Evolutionary conservation across 2,888 invertebrate species (phyloP), one percentile per base, ranked within the genome.

Genomic region (Torymus auratus): DNA sequence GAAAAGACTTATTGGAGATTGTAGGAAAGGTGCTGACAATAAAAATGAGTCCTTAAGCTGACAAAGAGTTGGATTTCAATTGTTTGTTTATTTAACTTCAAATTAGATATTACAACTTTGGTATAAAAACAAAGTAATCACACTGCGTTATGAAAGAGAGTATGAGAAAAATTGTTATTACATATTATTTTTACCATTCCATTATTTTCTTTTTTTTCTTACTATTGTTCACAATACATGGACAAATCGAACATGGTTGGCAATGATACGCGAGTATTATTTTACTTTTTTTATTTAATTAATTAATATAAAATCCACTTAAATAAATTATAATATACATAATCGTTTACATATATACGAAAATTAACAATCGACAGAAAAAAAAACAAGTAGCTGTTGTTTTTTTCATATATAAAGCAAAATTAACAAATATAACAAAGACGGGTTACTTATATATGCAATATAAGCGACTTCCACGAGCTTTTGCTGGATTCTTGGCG

Each of bases 61-160:
- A 41, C 7, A 80, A 28, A 67, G 28, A 76, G 70, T 82, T 83
- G 77, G 83, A 84, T 85, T 85, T 86, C 73, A 83, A 85, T 84
- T 85, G 83, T 84, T 41, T 83, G 82, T 88, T 89, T 89, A 89
- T 91, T 90, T 89, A 91, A 91, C 90, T 88, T 90, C 88, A 90
- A 89, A 87, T 90, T 90, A 91, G 89, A 91, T 87, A 90, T 89
- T 91, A 91, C 91, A 91, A 91, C 91, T 91, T 91, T 91, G 91
- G 91, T 91, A 91, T 91, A 91, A 91, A 91, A 85, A 86, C 86
- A 88, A 89, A 83, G 83, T 82, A 81, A 81, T 79, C 78, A 80
- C 80, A 82, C 82, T 82, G 80, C 74, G 52, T 80, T 82, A 82
- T 78, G 73, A 82, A 80, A 78, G 56, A 80, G 82, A 80, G 64